These are phyloP conservation scores for Todiramphus saurophagus DNA, from an alignment of 2,113 vertebrate species.

Conservation along the genomic window DNA sequence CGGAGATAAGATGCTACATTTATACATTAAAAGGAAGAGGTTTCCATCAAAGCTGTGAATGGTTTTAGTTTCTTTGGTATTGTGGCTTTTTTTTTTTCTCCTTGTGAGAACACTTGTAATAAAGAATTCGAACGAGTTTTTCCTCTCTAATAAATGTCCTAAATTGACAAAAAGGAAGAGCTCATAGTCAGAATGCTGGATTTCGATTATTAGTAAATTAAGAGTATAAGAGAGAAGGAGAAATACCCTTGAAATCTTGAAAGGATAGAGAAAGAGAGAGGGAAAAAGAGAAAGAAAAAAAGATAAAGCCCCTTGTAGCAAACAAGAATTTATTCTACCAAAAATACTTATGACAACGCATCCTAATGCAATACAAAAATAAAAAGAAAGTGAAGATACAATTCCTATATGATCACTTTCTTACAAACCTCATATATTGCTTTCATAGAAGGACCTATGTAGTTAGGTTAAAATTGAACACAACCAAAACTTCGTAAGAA, in stretches of 20 bases:
- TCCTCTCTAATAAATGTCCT: constrained; percentile 60
- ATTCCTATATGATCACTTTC: constrained; percentile 83
- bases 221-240: constrained; percentile 8
- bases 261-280: neutral
- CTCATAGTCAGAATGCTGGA: constrained; percentile 32
- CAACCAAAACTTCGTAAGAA: constrained; percentile 78
- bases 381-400: constrained; percentile 88
- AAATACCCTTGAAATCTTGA: constrained; percentile 39
- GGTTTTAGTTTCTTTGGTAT: neutral
- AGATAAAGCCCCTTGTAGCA: constrained; percentile 82
- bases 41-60: constrained; percentile 28
- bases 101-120: constrained; percentile 16
- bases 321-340: constrained; percentile 94
- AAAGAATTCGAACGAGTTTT: constrained; percentile 41
- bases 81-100: neutral
- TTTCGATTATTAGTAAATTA: constrained; percentile 69
- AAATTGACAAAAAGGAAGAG: constrained; percentile 57
- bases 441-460: constrained; percentile 76
- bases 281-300: constrained; percentile 28
- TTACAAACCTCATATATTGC: constrained; percentile 84
- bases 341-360: constrained; percentile 91
- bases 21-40: constrained; percentile 16
- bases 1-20: constrained; percentile 7
- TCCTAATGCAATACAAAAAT: constrained; percentile 92
- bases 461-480: constrained; percentile 71